Base-by-base conservation (phyloP, 2,113 vertebrate genomes). In the Bathybates hornii region DNA sequence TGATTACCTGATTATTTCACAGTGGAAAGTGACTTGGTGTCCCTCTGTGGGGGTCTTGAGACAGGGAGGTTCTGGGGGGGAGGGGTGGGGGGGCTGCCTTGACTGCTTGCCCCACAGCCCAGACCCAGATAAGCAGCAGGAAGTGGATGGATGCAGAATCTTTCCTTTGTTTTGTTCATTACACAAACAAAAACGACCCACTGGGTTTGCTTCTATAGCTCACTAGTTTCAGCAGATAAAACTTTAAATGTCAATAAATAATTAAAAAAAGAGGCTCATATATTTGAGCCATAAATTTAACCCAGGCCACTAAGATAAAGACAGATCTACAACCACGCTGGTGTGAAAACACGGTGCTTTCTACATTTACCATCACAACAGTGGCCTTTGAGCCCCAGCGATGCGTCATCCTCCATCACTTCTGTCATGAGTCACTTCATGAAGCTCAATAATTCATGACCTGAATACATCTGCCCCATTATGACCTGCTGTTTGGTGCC, bases 371-470 rank as follows among this genome's bases (percentile, higher is more conserved):
- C 61, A 36, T 84, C 80, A 66, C 43, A 78, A 41, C 61, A 17
- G 32, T 66, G 57, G 54, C 61, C 82, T 84, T 73, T 81, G 68
- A 90, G 83, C n/a, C 68, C 21, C 43, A 21, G 66, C 24, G 3
- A 27, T 14, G 45, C 81, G 5, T 89, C 87, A 6, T 45, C 57
- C 84, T 91, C 43, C 81, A 56, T 87, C 90, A 71, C 21, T 9
- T 76, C 84, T 88, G 54, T 86, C 86, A 85, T 87, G 86, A 86
- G 52, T 91, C 88, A 89, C 21, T 79, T 86, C 84, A 10, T 50
- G 16, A 91, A 86, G 57, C 86, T 29, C 54, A 41, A 41, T 80
- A 82, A 17, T 38, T 81, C 48, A 32, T 78, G 27, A 50, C 43
- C 36, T 34, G 73, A 50, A 85, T 80, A 81, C 29, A 12, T 88